Percentiles rank a stretch among this genome's conserved stretches.
Evolutionary conservation across 2,797 vertebrate species (phyloP).

Genomic region (Ptychadena robeensis): DNA sequence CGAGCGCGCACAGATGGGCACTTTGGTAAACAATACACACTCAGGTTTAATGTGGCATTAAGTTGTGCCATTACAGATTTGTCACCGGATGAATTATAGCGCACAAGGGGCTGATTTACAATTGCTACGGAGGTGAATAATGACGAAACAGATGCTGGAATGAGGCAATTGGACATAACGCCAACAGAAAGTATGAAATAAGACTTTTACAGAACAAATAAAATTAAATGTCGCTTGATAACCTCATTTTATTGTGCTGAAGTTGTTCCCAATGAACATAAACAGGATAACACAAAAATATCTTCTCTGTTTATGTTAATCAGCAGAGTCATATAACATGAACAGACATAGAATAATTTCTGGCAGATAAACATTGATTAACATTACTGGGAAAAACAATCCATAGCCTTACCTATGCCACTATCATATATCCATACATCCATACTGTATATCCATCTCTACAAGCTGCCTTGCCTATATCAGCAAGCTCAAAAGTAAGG

Average conservation of each 20-base stretch:
- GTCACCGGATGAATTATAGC: slow-evolving; percentile 28
- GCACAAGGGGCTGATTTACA: slow-evolving; percentile 9
- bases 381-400: too few species aligned
- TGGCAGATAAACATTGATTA: too few species aligned
- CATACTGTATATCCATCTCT: too few species aligned
- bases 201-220: neutral
- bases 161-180: neutral
- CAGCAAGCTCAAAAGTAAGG: too few species aligned
- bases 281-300: neutral
- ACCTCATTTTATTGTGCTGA: neutral
- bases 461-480: too few species aligned
- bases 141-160: slow-evolving; percentile 8
- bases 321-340: too few species aligned
- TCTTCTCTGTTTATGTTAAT: neutral
- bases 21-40: slow-evolving; percentile 52
- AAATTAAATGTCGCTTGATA: neutral
- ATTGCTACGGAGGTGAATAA: neutral
- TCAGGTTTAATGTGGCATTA: slow-evolving; percentile 49
- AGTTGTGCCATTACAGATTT: slow-evolving; percentile 35
- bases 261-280: neutral
- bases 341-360: too few species aligned
- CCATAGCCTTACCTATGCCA: too few species aligned
- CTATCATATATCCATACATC: too few species aligned
- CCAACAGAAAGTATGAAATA: neutral
- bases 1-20: slow-evolving; percentile 46